These are phyloP conservation scores for Polypedilum vanderplanki DNA, from an alignment of 1,140 invertebrate species.

Conservation along the genomic window DNA sequence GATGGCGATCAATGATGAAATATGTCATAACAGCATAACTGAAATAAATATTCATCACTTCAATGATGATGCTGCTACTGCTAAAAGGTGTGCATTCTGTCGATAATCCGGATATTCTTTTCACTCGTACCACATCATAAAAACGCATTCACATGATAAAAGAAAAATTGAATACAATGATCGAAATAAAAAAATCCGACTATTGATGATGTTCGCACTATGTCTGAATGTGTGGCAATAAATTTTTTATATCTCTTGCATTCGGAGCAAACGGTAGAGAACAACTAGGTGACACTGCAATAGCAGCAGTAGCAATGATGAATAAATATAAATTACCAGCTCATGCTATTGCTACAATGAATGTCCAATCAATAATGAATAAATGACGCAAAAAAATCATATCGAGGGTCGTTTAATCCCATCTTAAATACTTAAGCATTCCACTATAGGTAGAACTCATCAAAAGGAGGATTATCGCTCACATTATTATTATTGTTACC, in stretches of 20 bases:
- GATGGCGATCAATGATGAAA: constrained; percentile 4
- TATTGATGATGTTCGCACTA: constrained; percentile 13
- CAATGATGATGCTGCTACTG: too few species aligned
- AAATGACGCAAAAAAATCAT: constrained; percentile 27
- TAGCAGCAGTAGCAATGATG: too few species aligned
- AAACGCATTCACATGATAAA: not conserved
- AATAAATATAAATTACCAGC: constrained; percentile 28
- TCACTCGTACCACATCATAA: not conserved
- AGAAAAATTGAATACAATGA: not conserved
- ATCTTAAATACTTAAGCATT: not conserved
- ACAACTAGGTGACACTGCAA: not conserved
- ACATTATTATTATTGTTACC: not conserved
- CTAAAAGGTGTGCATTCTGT: not conserved
- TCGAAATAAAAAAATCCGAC: not conserved
- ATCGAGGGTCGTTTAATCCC: not conserved
- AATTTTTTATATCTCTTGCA: constrained; percentile 7
- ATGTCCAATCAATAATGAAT: not conserved
- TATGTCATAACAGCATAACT: not conserved
- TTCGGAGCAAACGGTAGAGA: not conserved
- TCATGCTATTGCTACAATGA: not conserved
- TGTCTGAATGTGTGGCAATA: not conserved
- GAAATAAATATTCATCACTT: not conserved
- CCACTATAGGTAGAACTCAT: not conserved
- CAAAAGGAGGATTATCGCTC: not conserved
- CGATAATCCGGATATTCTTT: not conserved